Base-by-base conservation (phyloP, 2,888 invertebrate genomes). In the Drosophila quasianomalipes region DNA sequence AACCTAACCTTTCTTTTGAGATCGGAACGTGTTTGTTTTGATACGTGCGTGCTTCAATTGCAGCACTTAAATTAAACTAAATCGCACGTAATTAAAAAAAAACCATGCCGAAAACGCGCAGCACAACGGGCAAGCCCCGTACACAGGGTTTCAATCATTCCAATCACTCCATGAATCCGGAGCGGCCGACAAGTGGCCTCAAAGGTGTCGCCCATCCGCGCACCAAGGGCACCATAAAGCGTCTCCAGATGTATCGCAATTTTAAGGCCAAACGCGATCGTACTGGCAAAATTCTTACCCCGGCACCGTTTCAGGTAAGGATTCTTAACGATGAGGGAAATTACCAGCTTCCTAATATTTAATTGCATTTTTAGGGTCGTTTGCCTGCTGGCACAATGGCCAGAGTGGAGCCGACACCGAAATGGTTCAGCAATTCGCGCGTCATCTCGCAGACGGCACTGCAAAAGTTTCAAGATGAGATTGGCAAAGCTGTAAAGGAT, bases 381-480 rank as follows among this genome's bases (percentile, higher is more conserved):
- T 94, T 98, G 30, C 94, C 97, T 19, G 96, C 98, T 39, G 99
- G 99, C 31, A 96, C 98, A 1, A 96, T 97, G 92, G 98, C 99
- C 37, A 95, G 99, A 70, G 98, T 99, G 0, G 99, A 99, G 94
- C 99, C 99, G 3, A 99, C 98, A 84, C 97, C 98, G 89, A 98
- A 97, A 93, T 99, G 99, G 99, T 99, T 99, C 93, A 99, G 99
- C 22, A 99, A 99, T 93, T 99, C 99, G 0, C 95, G 99, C 76
- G 99, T 99, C 0, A 98, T 99, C 82, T 97, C 98, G 0, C 99
- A 99, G 94, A 96, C 95, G 90, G 96, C 97, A 0, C 92, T 98
- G 37, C 97, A 97, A 93, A 97, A 97, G 91, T 97, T 98, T 91
- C 97, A 99, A 94, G 97, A 97, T 51, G 99, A 99, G 94, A 96